Base-by-base conservation (phyloP, 1,140 invertebrate genomes). In the Drosophila chauvacae region DNA sequence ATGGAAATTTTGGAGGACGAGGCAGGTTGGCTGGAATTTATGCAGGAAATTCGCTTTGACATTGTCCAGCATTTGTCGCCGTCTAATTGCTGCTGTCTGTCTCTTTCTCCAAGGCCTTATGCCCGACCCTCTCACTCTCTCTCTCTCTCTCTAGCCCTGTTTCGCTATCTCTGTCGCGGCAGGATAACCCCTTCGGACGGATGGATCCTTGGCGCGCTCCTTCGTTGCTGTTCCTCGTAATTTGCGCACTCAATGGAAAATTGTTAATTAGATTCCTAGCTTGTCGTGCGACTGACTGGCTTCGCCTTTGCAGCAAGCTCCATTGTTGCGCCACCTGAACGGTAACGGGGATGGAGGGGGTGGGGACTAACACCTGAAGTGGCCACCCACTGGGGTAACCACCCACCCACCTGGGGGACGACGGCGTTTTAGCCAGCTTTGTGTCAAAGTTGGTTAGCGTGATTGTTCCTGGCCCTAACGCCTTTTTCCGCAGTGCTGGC, bases 181-280 rank as follows among this genome's bases (percentile, higher is more conserved):
- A 35, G 59, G 14, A 53, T 55, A 62, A 50, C 20, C 42, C 56
- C 20, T 42, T 51, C 42, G 18, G 7, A 23, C 20, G 28, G 18
- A 41, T 26, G 23, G 16, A 45, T 10, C 39, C 60, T 23, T 35
- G 53, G 35, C 53, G 53, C 26, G 37, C 33, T 47, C 53, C 53
- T 60, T 60, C 56, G 66, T 33, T 66, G 37, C 74, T 64, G 60
- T 83, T 82, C 70, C 65, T 81, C 85, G 84, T 87, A 87, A 87
- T 87, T 87, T 87, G 84, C 84, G 85, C 84, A 87, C 81, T 90
- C 86, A 90, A 90, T 90, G 85, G 81, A 90, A 90, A 90, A 90
- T 90, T 90, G 85, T 90, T 90, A 90, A 90, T 90, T 90, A 90
- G 85, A 90, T 90, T 90, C 86, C 85, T 90, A 84, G 81, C 69